Conservation (phyloP, 1,140 invertebrate species). For the Nephila pilipes region DNA sequence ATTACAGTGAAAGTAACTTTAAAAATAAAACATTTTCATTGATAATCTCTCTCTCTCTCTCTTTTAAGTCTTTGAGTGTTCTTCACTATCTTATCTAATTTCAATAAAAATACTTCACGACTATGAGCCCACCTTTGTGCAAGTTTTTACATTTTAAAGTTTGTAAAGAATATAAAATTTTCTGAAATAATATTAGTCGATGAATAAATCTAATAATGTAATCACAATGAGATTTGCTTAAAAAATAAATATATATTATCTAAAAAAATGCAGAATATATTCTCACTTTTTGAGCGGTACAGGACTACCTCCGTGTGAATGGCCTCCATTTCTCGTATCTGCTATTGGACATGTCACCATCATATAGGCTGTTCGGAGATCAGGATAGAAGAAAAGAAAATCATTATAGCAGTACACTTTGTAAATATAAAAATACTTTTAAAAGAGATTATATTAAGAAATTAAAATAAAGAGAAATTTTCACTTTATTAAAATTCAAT, state of each 20-base stretch:
- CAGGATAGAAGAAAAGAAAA: constrained; percentile 67
- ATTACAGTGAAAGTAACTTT: too few species aligned
- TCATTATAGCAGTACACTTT: constrained; percentile 54
- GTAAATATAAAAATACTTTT: background rate
- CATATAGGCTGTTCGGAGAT: constrained; percentile 90
- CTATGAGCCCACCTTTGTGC: too few species aligned
- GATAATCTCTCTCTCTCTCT: too few species aligned
- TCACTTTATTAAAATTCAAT: too few species aligned
- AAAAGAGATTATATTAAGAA: too few species aligned
- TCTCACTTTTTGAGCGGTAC: constrained; percentile 97
- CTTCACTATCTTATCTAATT: constrained; percentile 45
- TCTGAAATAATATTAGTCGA: background rate
- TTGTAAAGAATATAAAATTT: constrained; percentile 6
- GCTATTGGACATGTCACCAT: constrained; percentile 97
- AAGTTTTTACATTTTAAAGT: too few species aligned
- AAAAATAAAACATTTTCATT: too few species aligned
- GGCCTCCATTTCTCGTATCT: constrained; percentile 92
- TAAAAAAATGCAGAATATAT: background rate
- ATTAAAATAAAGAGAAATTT: too few species aligned
- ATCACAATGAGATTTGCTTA: too few species aligned
- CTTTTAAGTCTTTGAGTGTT: background rate
- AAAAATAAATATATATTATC: too few species aligned
- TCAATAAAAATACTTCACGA: background rate
- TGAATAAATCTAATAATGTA: too few species aligned
- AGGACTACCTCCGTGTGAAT: constrained; percentile 91